Base-by-base conservation (phyloP, 2,797 vertebrate species). In the Nannoperca obscura region DNA sequence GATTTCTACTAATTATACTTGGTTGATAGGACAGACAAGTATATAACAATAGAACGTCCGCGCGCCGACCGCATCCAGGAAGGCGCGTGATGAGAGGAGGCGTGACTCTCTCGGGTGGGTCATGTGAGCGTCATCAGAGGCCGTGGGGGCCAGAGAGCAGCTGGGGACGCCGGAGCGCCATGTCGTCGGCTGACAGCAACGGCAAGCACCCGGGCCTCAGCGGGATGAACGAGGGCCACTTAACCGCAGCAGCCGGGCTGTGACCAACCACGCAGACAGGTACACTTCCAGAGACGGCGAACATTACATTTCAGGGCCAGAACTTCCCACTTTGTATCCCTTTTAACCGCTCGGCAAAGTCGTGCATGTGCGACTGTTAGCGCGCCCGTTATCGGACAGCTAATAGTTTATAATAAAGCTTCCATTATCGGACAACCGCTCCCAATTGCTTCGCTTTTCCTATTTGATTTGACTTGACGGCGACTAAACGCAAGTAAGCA, bases 81-180 rank as follows among this genome's bases (percentile, higher is more conserved):
- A 8, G 15, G 65, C 81, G 84, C 86, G 61, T 84, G 88, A 83
- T 10, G 71, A 7, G 27, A 32, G 84, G 78, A 74, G 90, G 90
- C 88, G 91, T 74, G 90, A 65, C 89, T 1, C 40, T 8, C 36
- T 0, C 76, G 60, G 87, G 36, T 11, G 36, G 36, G 87, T 95
- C 93, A 94, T 88, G 90, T 93, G 93, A 94, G 90, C 89, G 83
- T 87, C 86, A 85, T 71, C 83, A 74, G 78, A 76, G 54, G 84
- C 78, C 72, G 11, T 0, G 44, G 42, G 62, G 34, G 62, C 68
- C 27, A 44, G 60, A 61, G 65, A 61, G 71, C 59, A 20, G 71
- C 54, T 66, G 68, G 68, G 75, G 84, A 70, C 36, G 24, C 69
- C 44, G 63, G 68, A 79, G 76, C 85, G 79, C 75, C 72, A 55